Conservation (phyloP, 2,888 invertebrate species). For the Mythimna vitellina region DNA sequence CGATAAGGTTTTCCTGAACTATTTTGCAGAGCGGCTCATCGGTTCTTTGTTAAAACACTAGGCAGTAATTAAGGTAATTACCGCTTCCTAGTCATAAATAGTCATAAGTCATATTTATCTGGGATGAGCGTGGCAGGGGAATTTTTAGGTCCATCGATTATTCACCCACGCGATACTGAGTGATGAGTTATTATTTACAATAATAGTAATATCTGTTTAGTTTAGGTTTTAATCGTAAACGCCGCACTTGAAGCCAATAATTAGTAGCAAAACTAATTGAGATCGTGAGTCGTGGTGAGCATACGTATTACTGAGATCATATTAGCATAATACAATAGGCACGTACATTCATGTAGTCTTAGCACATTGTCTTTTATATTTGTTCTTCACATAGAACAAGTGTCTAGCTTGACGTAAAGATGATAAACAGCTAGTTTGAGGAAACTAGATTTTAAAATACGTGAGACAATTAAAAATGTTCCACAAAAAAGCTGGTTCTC, state of each 20-base stretch:
- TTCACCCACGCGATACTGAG: slow-evolving; percentile 27
- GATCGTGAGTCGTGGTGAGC: slow-evolving; percentile 46
- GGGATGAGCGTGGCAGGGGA: slow-evolving; percentile 22
- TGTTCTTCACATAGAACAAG: slow-evolving; percentile 9
- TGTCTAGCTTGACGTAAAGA: slow-evolving; percentile 35
- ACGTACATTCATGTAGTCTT: neutral
- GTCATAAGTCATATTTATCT: neutral
- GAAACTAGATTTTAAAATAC: slow-evolving; percentile 33
- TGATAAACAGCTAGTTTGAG: slow-evolving; percentile 3
- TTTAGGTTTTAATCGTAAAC: slow-evolving; percentile 21
- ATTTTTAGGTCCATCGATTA: slow-evolving; percentile 41
- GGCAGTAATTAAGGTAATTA: neutral
- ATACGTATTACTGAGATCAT: neutral
- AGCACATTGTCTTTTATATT: slow-evolving; percentile 13
- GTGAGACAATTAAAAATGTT: slow-evolving; percentile 18
- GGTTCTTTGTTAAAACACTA: neutral
- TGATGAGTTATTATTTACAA: slow-evolving; percentile 15
- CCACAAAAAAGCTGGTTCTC: slow-evolving; percentile 18
- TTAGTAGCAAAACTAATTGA: slow-evolving; percentile 16
- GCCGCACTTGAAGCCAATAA: slow-evolving; percentile 3
- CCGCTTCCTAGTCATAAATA: neutral
- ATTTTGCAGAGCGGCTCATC: neutral
- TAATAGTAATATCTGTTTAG: neutral
- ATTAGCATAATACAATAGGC: slow-evolving; percentile 16
- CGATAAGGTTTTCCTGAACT: too few species aligned